A percentile compares a stretch with the other conserved stretches of the same genome.
Conservation (phyloP, 2,797 vertebrate species). For the Botia kubotai region DNA sequence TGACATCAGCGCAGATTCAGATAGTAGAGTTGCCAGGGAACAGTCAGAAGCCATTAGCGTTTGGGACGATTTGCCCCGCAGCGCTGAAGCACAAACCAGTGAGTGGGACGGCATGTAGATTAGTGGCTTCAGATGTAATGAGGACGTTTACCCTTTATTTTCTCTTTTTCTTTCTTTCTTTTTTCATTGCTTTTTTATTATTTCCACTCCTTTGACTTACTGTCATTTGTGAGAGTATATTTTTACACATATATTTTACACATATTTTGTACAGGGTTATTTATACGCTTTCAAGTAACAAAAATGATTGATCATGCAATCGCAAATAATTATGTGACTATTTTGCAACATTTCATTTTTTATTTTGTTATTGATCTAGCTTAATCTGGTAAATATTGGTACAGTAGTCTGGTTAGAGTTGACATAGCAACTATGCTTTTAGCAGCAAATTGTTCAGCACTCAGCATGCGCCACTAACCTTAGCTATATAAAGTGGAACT, state of each 20-base stretch:
- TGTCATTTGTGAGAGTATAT: slow-evolving; percentile 47
- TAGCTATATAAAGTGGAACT: no score
- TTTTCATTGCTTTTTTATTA: slow-evolving; percentile 70
- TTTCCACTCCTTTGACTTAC: slow-evolving; percentile 63
- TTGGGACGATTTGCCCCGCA: slow-evolving; percentile 99
- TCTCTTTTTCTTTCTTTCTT: slow-evolving; percentile 67
- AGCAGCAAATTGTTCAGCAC: no score
- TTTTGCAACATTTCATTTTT: not conserved
- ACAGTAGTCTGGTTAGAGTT: no score
- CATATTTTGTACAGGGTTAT: not conserved
- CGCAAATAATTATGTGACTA: not conserved
- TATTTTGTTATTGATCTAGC: no score
- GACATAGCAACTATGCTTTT: no score
- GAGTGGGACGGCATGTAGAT: slow-evolving; percentile 85
- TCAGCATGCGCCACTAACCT: no score
- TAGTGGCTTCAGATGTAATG: slow-evolving; percentile 84
- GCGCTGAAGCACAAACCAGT: slow-evolving; percentile 92
- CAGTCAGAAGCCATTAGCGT: slow-evolving; percentile 99
- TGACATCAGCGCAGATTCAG: slow-evolving; percentile 97
- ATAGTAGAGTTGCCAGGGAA: slow-evolving; percentile 99
- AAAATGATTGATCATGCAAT: no score
- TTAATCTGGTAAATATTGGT: no score
- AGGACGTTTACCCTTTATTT: slow-evolving; percentile 80
- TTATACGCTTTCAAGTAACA: not conserved
- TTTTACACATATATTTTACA: not conserved